phyloP scores from a whole-genome alignment of 2,113 vertebrate genomes.

The Salvelinus alpinus region DNA sequence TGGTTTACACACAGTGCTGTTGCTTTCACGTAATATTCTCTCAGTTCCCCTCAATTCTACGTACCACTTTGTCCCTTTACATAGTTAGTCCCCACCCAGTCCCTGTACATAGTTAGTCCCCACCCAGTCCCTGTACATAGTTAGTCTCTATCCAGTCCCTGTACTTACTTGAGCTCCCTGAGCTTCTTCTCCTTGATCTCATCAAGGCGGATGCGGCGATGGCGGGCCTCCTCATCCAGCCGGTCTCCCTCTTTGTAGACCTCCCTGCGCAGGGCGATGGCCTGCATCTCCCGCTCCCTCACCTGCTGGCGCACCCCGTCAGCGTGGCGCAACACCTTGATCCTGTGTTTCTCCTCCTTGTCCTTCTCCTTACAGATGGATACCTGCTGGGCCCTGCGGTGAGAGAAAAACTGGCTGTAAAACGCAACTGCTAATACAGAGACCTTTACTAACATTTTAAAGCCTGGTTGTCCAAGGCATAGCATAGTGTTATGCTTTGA shows the following conservation, averaged over 20 bases:
- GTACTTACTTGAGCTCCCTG: conserved; percentile 79
- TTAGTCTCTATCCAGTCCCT: not conserved
- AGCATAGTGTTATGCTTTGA: no score
- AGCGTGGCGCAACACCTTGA: conserved; percentile 53
- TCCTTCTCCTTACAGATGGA: conserved; percentile 62
- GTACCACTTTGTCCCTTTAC: no score
- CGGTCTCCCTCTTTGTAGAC: conserved; percentile 72
- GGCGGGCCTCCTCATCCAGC: conserved; percentile 73
- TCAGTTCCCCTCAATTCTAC: not conserved
- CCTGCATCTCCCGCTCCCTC: conserved; percentile 71
- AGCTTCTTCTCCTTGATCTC: conserved; percentile 83
- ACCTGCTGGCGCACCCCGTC: conserved; percentile 78
- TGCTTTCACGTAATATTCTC: no score
- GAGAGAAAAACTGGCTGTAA: no score
- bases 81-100: no score
- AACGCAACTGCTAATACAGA: no score
- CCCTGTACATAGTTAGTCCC: no score
- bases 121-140: not conserved
- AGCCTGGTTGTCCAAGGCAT: no score
- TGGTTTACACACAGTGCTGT: no score
- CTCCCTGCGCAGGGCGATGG: conserved; percentile 58
- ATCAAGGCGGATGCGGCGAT: conserved; percentile 66
- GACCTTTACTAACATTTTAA: no score
- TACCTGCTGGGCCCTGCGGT: conserved; percentile 75
- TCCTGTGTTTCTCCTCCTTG: conserved; percentile 69